Base-by-base conservation (phyloP, 1,140 invertebrate genomes). In the Musca vetustissima region DNA sequence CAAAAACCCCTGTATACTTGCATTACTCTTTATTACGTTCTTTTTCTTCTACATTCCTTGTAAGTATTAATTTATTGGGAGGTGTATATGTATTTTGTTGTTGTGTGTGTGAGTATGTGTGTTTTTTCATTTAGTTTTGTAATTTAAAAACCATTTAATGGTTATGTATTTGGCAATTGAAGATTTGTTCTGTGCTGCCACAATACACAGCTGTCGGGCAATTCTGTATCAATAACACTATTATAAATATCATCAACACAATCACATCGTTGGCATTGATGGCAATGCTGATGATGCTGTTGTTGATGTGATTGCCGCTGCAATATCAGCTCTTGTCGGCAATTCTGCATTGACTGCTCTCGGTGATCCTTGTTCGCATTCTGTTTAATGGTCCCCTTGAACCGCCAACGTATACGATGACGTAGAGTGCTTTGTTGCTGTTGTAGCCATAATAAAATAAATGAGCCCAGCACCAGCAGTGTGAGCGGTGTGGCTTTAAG, bases 401-500 rank as follows among this genome's bases (percentile, higher is more conserved):
- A 11, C 36, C 6, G 47, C 48, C 47, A 32, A 65, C 43, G 50
- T 21, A 24, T 47, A 61, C 52, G 52, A 49, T 68, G 64, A 50
- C 66, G 67, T 66, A 57, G 64, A 59, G 21, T 2, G 52, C 48
- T 3, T 61, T 36, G 59, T 21, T 67, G 50, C 28, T 67, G 53
- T 48, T 59, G 66, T 64, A 69, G 52, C n/a, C 50, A 66, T 48
- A 66, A 43, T 43, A 52, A n/a, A 57, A 66, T 36, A 28, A 69
- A 66, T 25, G 61, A 61, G 14, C 64, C 28, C 2, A 69, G 21
- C 21, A 69, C 15, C n/a, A 69, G 22, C 9, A 66, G 21, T 19
- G 64, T 50, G 47, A 21, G 22, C 50, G 70, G 64, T 43, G 67
- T 64, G 43, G 80, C 77, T 48, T 80, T 73, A 19, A 76, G 68